These are phyloP conservation scores for Anticlea derivata DNA, from an alignment of 2,888 invertebrate species.

Conservation along the genomic window DNA sequence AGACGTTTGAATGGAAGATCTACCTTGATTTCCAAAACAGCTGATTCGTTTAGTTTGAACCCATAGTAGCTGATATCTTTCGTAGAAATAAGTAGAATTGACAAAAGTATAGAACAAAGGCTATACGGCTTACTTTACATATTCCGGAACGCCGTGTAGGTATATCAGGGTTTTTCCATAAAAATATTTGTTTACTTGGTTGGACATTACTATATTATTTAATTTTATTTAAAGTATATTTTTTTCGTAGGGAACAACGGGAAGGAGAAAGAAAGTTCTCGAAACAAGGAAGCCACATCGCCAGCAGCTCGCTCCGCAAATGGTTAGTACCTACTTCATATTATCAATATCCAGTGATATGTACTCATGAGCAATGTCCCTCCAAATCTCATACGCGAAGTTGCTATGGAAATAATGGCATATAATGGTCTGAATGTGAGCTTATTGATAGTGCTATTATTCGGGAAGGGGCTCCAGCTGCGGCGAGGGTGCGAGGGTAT, in stretches of 20 bases:
- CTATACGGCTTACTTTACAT: too few species aligned
- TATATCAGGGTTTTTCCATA: too few species aligned
- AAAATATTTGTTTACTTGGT: too few species aligned
- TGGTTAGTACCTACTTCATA: conserved; percentile 69
- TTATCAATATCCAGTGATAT: conserved; percentile 7
- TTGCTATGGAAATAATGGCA: conserved; percentile 62
- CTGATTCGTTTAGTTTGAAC: too few species aligned
- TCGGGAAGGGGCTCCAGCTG: conserved; percentile 46
- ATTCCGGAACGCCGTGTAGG: too few species aligned
- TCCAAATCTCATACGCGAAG: conserved; percentile 36
- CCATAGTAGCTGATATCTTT: too few species aligned
- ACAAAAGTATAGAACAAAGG: too few species aligned
- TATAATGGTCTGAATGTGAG: conserved; percentile 69
- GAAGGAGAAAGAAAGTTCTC: conserved; percentile 86
- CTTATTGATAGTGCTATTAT: conserved; percentile 67
- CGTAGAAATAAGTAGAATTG: too few species aligned
- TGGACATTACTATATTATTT: too few species aligned
- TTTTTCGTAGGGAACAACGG: conserved; percentile 87
- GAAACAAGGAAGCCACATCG: conserved; percentile 88
- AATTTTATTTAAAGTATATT: too few species aligned
- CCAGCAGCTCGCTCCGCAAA: conserved; percentile 87
- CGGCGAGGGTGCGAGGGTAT: conserved; percentile 40
- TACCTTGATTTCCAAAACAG: too few species aligned
- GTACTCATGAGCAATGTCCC: background rate
- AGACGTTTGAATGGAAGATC: too few species aligned